Base-by-base conservation (phyloP, 2,888 invertebrate species). In the Sicus ferrugineus region DNA sequence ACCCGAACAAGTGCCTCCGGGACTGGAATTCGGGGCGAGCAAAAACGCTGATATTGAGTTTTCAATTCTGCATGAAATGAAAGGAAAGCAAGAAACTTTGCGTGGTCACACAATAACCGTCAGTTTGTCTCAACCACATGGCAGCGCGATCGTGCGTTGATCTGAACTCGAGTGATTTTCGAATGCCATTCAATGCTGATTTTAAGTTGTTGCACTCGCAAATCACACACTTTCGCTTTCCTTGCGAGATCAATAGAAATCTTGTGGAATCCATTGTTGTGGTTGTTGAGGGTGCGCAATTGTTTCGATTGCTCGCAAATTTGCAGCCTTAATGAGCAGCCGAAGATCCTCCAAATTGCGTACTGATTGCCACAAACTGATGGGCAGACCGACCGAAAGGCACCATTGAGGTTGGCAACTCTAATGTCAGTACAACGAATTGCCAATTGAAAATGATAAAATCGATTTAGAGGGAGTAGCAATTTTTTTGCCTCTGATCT, bases 251-350 rank as follows among this genome's bases (percentile, higher is more conserved):
- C 14, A 56, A 54, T 28, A 19, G n/a, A 4, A 14, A 11, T 50
- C 30, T 28, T 26, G 19, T 30, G 66, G 67, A 23, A 58, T 66
- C 61, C 59, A 52, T 67, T 68, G 65, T 71, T 54, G 65, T 68
- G 50, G 16, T 61, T 67, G 63, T 68, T 67, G 63, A 56, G 50
- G 52, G 54, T 66, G 66, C 23, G 23, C 61, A 69, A 65, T 68
- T 70, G 68, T 68, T 56, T 67, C 58, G 56, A 50, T 66, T 69
- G 58, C 71, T 73, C 73, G 78, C 78, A 79, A 80, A 80, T 80
- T 81, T 81, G 77, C 77, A 77, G n/a, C n/a, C 77, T 79, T 81
- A 81, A 81, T 80, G 80, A 79, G 76, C 79, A 76, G 76, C 77
- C 58, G 6, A 30, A 34, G 31, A 42, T 31, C 42, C 14, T 14